Evolutionary conservation across 2,797 vertebrate genomes (phyloP), one percentile per base, ranked within the genome.

Genomic region (Sphaeramia orbicularis): DNA sequence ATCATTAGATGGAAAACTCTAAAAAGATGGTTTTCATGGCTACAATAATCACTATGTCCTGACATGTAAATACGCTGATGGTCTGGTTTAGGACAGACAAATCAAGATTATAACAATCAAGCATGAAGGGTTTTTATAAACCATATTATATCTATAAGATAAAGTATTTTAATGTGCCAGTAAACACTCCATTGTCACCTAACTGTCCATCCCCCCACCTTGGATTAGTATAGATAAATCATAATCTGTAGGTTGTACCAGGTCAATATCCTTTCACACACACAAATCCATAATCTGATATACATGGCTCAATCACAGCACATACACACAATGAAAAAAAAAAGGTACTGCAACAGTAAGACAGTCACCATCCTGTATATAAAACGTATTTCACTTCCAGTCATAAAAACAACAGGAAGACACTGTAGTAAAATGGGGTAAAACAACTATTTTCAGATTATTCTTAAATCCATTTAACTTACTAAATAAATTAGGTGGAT

Each of bases 221-320:
- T 86, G 86, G 89, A 91, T 91, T 88, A 88, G 82, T 74, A 86
- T 67, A 73, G 76, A 85, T 90, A 80, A 81, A 7, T 81, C 78
- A 80, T 90, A 91, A 92, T 90, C 89, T 89, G 88, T 73, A 65
- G 54, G 70, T 40, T 49, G 84, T 69, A 65, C 56, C 48, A 45
- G 79, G 77, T 85, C 74, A 85, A 69, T 82, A 83, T 87, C 75
- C 65, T 80, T 81, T 72, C 44, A 71, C 64, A 60, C 69, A 80
- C 52, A 81, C 24, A 35, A 32, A 10, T 4, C 2, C 32, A 35
- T 65, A 77, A 79, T 74, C 84, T 72, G 66, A 76, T 58, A 62
- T 40, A 66, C 44, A 47, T 16, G 55, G 57, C n/a, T 55, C 58
- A 79, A 76, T 78, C 63, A 74, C 59, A 52, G 72, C 65, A 71